Base-by-base conservation (phyloP, 2,113 vertebrate genomes). In the Nicator chloris region DNA sequence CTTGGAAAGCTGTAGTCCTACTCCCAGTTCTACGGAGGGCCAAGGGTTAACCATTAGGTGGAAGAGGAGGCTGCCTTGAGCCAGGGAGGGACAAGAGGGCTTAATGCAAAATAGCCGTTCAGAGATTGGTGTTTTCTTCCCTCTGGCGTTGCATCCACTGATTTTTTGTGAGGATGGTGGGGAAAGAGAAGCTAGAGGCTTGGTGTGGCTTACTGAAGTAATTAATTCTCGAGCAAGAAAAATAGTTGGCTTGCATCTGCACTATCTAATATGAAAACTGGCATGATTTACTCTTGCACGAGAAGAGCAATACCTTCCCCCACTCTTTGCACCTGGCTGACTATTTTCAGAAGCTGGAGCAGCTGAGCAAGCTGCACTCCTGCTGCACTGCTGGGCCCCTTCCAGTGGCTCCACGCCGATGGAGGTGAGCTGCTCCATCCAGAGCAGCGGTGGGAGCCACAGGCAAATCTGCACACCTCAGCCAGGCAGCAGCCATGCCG, bases 401-500 rank as follows among this genome's bases (percentile, higher is more conserved):
- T 54, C 49, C 60, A 53, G 31, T 1, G 0, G 23, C 59, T 68
- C 35, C 37, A 0, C 0, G 0, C 47, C 0, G 1, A 15, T 0
- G 0, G 40, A 75, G 37, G 17, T 1, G 6, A 78, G 50, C 42
- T 30, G 64, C 79, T 77, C 85, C 5, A 2, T 23, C 15, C 4
- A 5, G 45, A 73, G 47, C 19, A 3, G n/a, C 19, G 28, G 9
- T 5, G 23, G 54, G 60, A 82, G 27, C 37, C 56, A 50, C 51
- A 13, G n/a, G 51, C 70, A 90, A 15, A 66, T 15, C 31, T n/a
- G 33, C 80, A 33, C 61, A 23, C 7, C 66, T 76, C 39, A 54
- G 56, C 20, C 26, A 50, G n/a, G 9, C 35, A 71, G 80, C 69
- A 2, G 1, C 9, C 5, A 14, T 0, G 3, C 22, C 0, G 0